These are phyloP conservation scores for Arvicanthis niloticus DNA, from an alignment of 2,113 vertebrate species.

Conservation along the genomic window DNA sequence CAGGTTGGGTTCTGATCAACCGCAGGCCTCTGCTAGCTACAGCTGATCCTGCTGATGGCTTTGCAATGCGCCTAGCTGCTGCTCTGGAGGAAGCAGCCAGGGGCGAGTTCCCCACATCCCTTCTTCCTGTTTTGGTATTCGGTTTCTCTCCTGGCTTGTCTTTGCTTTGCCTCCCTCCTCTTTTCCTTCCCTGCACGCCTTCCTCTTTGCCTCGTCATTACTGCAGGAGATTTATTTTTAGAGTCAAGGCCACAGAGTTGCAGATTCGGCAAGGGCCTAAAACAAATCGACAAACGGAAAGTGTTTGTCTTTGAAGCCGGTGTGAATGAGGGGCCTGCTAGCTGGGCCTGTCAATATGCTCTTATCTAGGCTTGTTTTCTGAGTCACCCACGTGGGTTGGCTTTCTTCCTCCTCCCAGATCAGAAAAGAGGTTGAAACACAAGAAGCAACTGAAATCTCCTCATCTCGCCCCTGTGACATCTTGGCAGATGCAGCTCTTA, in stretches of 20 bases:
- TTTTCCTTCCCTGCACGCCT: constrained; percentile 69
- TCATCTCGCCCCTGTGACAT: constrained; percentile 55
- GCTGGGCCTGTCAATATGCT: constrained; percentile 75
- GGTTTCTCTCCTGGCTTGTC: constrained; percentile 45
- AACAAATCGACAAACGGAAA: constrained; percentile 82
- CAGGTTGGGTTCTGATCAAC: not conserved
- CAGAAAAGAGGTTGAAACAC: constrained; percentile 69
- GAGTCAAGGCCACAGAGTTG: constrained; percentile 73
- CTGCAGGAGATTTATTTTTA: constrained; percentile 81
- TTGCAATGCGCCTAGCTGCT: constrained; percentile 34
- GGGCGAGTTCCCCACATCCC: constrained; percentile 60
- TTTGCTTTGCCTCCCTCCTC: constrained; percentile 13
- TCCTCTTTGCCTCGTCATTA: constrained; percentile 79
- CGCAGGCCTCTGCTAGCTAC: not conserved
- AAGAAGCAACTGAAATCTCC: constrained; percentile 71
- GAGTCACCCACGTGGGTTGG: constrained; percentile 69
- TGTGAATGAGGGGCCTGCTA: constrained; percentile 80
- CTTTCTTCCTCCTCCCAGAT: constrained; percentile 54
- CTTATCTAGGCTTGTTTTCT: constrained; percentile 82
- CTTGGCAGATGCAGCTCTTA: constrained; percentile 30
- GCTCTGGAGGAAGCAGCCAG: constrained; percentile 15
- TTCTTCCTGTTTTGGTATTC: constrained; percentile 70
- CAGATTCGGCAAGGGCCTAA: constrained; percentile 84
- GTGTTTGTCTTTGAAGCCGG: constrained; percentile 81
- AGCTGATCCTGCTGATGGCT: not conserved